Base-by-base conservation (phyloP, 1,140 invertebrate species). In the Drosophila pachea region DNA sequence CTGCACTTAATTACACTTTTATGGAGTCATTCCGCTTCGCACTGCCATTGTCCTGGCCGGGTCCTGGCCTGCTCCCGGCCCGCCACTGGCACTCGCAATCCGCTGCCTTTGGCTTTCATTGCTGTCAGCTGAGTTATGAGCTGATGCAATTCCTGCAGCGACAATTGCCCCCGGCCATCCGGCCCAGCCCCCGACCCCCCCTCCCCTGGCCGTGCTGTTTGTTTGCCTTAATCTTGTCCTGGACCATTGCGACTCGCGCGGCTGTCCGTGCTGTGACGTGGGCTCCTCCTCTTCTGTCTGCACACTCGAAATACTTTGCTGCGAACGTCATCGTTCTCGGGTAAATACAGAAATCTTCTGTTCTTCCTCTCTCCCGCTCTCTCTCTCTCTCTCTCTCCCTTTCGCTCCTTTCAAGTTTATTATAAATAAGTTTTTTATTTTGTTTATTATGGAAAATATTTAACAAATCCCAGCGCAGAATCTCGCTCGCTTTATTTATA, bases 1-100 rank as follows among this genome's bases (percentile, higher is more conserved):
- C 49, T 22, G 60, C 72, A 63, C 79, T 83, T 83, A 83, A 83
- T 83, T 83, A 83, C 81, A 84, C 73, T 83, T 83, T 83, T 76
- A 83, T 86, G 66, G 76, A 83, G 79, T 79, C 79, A 62, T 60
- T 22, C 42, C 36, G 33, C 33, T 48, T 7, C 53, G 45, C 35
- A 16, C 52, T 9, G 12, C 40, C 40, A 43, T 50, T 16, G 40
- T 52, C 53, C 50, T 60, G 35, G 11, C 32, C 31, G 11, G 16
- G 7, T 64, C 45, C 52, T 22, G 12, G 12, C 31, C 29, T 40
- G 16, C 47, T 14, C 9, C 22, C 38, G 7, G 4, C 7, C 4
- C 7, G 22, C n/a, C 33, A 29, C 22, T 67, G 47, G 78, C 66
- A 73, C 66, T 69, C 72, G 63, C 74, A 82, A 73, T 78, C 35